These are phyloP conservation scores for Neoascia interrupta DNA, from an alignment of 2,888 invertebrate species.

Conservation along the genomic window DNA sequence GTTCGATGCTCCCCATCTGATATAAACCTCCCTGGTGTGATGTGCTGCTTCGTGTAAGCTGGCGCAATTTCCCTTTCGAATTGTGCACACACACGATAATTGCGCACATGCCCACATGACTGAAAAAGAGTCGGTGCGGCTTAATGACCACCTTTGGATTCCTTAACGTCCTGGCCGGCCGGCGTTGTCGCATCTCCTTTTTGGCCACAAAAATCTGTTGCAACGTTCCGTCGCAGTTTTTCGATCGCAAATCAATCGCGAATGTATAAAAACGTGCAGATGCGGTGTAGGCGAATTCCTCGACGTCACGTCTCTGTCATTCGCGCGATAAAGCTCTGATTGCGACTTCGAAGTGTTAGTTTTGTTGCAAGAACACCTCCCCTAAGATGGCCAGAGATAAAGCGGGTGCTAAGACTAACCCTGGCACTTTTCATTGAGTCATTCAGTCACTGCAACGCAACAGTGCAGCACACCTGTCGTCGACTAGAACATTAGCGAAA, in stretches of 20 bases:
- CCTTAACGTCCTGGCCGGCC: slow-evolving; percentile 20
- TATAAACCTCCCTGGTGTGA: too few species aligned
- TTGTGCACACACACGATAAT: slow-evolving; percentile 56
- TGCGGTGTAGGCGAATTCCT: slow-evolving; percentile 49
- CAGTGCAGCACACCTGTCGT: slow-evolving; percentile 49
- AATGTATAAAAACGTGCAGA: slow-evolving; percentile 58
- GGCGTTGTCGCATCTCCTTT: slow-evolving; percentile 18
- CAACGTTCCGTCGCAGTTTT: neutral
- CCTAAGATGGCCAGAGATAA: slow-evolving; percentile 44
- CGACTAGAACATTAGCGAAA: slow-evolving; percentile 66
- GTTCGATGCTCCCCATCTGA: too few species aligned
- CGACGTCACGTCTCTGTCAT: slow-evolving; percentile 56
- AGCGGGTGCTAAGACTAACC: slow-evolving; percentile 53
- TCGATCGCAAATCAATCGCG: slow-evolving; percentile 21
- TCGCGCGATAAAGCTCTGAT: slow-evolving; percentile 36
- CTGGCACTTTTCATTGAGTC: neutral
- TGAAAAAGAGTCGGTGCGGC: slow-evolving; percentile 14
- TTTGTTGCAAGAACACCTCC: slow-evolving; percentile 26
- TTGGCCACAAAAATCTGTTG: slow-evolving; percentile 51
- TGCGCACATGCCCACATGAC: slow-evolving; percentile 57
- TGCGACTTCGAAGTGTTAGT: slow-evolving; percentile 37
- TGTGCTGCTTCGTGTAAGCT: slow-evolving; percentile 43
- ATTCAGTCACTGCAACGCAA: neutral
- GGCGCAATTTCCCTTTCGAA: slow-evolving; percentile 63
- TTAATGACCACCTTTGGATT: slow-evolving; percentile 67